Base-by-base conservation (phyloP, 2,888 invertebrate species). In the Busseola fusca region DNA sequence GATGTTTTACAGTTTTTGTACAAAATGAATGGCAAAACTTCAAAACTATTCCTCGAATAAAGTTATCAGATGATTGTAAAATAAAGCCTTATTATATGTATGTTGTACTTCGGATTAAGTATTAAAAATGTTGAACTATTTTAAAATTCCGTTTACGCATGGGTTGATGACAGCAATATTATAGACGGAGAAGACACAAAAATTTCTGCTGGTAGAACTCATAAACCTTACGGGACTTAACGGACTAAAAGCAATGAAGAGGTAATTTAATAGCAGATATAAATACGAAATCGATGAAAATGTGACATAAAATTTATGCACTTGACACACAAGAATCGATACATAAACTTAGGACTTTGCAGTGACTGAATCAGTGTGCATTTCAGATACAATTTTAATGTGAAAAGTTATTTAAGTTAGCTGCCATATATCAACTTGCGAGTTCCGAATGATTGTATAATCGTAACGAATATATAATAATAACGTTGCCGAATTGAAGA, bases 351-450 rank as follows among this genome's bases (percentile, higher is more conserved):
- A 52, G 48, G 42, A 67, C 60, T 52, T 72, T 14, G 25, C 42
- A 56, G 34, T 52, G 30, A 60, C 52, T 14, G 30, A 37, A 54
- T 66, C 16, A 12, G 25, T 59, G 62, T 63, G 54, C 37, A 30
- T 65, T 63, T 68, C 40, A 54, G 48, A 58, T 68, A 65, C 54
- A 67, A 59, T 64, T 72, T 73, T 58, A 67, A 76, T 64, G 79
- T 66, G 50, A 54, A 59, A 77, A 74, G 67, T 77, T 64, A 74
- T 60, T 45, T 48, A 59, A 48, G 56, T 60, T 60, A 45, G 9
- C 27, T 52, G 7, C 30, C 25, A 34, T 52, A 62, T 37, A 40
- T 45, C 30, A 64, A 75, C n/a, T 78, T 59, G 18, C 27, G 16
- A 52, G 58, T 37, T 45, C n/a, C 27, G n/a, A 54, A 72, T 64